A percentile compares a stretch with the other conserved stretches of the same genome.
Conservation (phyloP, 2,113 vertebrate genomes). For the Noctilio leporinus region DNA sequence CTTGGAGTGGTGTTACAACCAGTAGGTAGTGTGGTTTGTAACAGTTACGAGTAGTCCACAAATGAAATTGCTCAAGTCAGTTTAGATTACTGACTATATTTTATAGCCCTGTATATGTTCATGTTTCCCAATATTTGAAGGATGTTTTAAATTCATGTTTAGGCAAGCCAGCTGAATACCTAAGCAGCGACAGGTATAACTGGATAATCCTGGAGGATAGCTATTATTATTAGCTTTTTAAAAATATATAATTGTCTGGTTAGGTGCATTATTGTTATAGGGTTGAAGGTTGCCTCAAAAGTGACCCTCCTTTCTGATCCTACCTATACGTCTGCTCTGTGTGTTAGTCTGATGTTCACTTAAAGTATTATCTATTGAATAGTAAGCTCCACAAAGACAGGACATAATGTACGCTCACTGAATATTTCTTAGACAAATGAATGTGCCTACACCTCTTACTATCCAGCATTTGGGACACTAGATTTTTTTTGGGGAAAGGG, state of each 20-base stretch:
- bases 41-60: neutral
- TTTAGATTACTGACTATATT: neutral
- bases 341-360: neutral
- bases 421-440: neutral
- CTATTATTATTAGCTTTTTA: slow-evolving; percentile 15
- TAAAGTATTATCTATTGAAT: neutral
- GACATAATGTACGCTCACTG: neutral
- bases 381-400: neutral
- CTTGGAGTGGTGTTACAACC: neutral
- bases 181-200: slow-evolving; percentile 25
- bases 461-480: neutral
- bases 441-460: neutral
- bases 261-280: neutral
- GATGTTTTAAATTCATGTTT: slow-evolving; percentile 7
- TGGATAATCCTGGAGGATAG: neutral
- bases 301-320: neutral
- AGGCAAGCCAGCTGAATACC: neutral
- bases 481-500: neutral
- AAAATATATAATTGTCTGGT: neutral
- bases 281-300: neutral
- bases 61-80: neutral
- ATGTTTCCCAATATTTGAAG: slow-evolving; percentile 3
- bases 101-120: neutral
- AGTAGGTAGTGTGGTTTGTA: neutral
- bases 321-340: neutral